A percentile compares a stretch with the other conserved stretches of the same genome.
These are phyloP conservation scores for Sericinus montela DNA, from an alignment of 2,888 invertebrate genomes.

Conservation along the genomic window DNA sequence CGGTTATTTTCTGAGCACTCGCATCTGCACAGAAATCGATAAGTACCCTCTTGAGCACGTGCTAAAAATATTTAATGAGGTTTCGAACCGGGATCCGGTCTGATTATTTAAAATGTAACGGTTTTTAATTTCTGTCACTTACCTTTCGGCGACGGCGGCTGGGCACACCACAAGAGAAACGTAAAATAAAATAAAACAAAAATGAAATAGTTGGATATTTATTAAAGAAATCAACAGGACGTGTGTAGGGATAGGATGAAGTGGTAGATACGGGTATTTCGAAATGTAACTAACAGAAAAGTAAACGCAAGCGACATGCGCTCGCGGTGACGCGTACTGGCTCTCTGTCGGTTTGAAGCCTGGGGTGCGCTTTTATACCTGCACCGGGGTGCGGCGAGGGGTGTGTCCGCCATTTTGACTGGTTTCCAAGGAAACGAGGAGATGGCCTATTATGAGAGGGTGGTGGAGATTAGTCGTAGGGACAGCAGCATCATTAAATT, in stretches of 20 bases:
- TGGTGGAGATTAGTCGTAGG: conserved; percentile 73
- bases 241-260: conserved; percentile 22
- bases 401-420: conserved; percentile 67
- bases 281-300: conserved; percentile 41
- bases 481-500: conserved; percentile 41
- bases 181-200: conserved; percentile 33
- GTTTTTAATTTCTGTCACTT: conserved; percentile 34
- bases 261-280: conserved; percentile 31
- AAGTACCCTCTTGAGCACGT: conserved; percentile 35
- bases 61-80: conserved; percentile 28
- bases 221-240: conserved; percentile 26
- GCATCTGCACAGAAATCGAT: conserved; percentile 50
- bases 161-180: conserved; percentile 43
- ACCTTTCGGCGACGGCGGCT: conserved; percentile 41
- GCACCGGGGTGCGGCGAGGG: conserved; percentile 44
- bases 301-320: conserved; percentile 45
- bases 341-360: conserved; percentile 51
- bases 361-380: conserved; percentile 63
- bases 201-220: conserved; percentile 18
- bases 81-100: conserved; percentile 7
- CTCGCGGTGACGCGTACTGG: conserved; percentile 51
- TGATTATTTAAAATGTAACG: conserved; percentile 16
- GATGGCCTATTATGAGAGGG: conserved; percentile 78
- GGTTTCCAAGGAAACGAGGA: conserved; percentile 69
- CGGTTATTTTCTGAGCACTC: conserved; percentile 44